phyloP scores from a whole-genome alignment of 2,888 invertebrate genomes.

The Zelleria hepariella region DNA sequence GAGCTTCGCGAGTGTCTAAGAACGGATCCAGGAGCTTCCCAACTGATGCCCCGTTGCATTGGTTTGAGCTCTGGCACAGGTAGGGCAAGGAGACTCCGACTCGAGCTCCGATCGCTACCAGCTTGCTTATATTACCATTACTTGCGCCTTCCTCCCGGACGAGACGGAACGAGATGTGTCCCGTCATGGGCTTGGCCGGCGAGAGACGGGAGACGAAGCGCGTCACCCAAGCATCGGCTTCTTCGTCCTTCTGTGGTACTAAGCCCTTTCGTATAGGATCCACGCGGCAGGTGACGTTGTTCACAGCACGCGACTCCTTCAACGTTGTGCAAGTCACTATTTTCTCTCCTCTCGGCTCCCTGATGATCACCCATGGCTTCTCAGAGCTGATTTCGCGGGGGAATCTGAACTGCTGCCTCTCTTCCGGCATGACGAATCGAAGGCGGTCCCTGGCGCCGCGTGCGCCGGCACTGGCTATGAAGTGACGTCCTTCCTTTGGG shows the following conservation, averaged over 20 bases:
- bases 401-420: constrained; percentile 75
- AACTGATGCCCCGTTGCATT: constrained; percentile 75
- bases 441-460: constrained; percentile 80
- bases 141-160: constrained; percentile 74
- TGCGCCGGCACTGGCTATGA: constrained; percentile 82
- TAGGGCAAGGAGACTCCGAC: constrained; percentile 87
- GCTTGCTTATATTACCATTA: constrained; percentile 47
- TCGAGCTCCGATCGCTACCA: constrained; percentile 74
- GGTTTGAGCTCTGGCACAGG: constrained; percentile 79
- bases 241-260: constrained; percentile 77
- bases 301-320: constrained; percentile 82
- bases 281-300: constrained; percentile 84
- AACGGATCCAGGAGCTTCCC: constrained; percentile 77
- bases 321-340: constrained; percentile 87
- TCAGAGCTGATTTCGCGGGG: constrained; percentile 80
- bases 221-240: constrained; percentile 80
- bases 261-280: constrained; percentile 77
- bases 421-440: constrained; percentile 78
- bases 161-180: constrained; percentile 84
- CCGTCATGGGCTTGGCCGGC: constrained; percentile 78
- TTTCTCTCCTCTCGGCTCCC: constrained; percentile 82
- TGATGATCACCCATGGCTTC: constrained; percentile 84
- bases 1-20: constrained; percentile 82
- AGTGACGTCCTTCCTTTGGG: constrained; percentile 73
- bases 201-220: constrained; percentile 78